phyloP scores from a whole-genome alignment of 2,113 vertebrate genomes.

The Myotis brandtii region DNA sequence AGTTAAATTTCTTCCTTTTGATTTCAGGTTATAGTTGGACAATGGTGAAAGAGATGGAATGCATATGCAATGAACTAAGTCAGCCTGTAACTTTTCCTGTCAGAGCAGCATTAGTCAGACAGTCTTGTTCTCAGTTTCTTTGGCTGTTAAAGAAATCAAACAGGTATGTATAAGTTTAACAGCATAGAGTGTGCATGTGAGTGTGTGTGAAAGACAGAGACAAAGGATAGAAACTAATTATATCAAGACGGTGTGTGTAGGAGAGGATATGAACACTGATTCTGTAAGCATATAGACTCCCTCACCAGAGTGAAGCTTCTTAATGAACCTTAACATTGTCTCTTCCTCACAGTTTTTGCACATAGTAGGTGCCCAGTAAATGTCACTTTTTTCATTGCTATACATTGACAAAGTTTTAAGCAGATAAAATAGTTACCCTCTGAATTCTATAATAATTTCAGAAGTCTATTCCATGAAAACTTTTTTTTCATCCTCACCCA shows the following conservation, averaged over 20 bases:
- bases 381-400: neutral
- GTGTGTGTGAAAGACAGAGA: neutral
- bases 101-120: constrained; percentile 89
- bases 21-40: constrained; percentile 92
- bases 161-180: constrained; percentile 84
- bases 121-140: constrained; percentile 88
- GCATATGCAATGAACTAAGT: constrained; percentile 85
- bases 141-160: constrained; percentile 93
- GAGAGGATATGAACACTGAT: neutral
- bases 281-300: neutral
- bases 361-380: neutral
- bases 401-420: neutral
- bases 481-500: neutral
- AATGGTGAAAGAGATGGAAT: constrained; percentile 93
- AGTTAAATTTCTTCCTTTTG: constrained; percentile 46
- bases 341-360: neutral
- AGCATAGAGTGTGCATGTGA: neutral
- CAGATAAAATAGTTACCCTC: neutral
- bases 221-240: neutral
- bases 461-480: constrained; percentile 17
- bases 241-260: neutral
- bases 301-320: neutral
- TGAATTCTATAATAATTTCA: constrained; percentile 35
- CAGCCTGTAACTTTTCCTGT: constrained; percentile 94
- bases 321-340: neutral